These are phyloP conservation scores for Holacanthella duospinosa DNA, from an alignment of 2,888 invertebrate genomes.

Conservation along the genomic window DNA sequence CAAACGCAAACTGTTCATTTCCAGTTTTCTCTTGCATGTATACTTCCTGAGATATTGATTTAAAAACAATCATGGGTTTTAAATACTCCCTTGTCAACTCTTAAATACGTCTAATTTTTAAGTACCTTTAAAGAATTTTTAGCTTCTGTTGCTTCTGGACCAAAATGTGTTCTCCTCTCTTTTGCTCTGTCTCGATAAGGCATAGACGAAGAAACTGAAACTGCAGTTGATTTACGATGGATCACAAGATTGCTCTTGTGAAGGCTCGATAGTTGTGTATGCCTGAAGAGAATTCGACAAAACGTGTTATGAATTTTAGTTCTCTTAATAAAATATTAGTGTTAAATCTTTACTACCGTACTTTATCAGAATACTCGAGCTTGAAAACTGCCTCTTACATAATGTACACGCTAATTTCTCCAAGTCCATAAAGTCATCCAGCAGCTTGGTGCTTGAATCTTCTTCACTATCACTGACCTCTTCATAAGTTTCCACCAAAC, in stretches of 20 bases:
- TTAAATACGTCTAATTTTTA: not conserved
- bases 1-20: conserved; percentile 41
- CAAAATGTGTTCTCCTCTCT: conserved; percentile 85
- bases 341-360: too few species aligned
- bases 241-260: conserved; percentile 76
- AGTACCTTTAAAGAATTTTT: conserved; percentile 53
- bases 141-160: conserved; percentile 41
- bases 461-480: not conserved
- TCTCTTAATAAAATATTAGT: too few species aligned
- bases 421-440: conserved; percentile 55
- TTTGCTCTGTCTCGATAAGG: conserved; percentile 89
- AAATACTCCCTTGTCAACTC: not conserved
- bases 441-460: not conserved
- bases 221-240: conserved; percentile 41
- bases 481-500: not conserved
- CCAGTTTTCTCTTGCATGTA: conserved; percentile 52
- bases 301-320: too few species aligned
- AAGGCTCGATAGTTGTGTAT: conserved; percentile 83
- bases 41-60: conserved; percentile 48
- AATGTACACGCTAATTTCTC: conserved; percentile 80
- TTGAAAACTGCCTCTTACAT: conserved; percentile 89
- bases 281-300: conserved; percentile 47
- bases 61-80: too few species aligned
- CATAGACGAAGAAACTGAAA: conserved; percentile 34
- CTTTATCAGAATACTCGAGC: conserved; percentile 68